Evolutionary conservation across 2,113 vertebrate genomes (phyloP), one percentile per base, ranked within the genome.

Genomic region (Podarcis raffonei): DNA sequence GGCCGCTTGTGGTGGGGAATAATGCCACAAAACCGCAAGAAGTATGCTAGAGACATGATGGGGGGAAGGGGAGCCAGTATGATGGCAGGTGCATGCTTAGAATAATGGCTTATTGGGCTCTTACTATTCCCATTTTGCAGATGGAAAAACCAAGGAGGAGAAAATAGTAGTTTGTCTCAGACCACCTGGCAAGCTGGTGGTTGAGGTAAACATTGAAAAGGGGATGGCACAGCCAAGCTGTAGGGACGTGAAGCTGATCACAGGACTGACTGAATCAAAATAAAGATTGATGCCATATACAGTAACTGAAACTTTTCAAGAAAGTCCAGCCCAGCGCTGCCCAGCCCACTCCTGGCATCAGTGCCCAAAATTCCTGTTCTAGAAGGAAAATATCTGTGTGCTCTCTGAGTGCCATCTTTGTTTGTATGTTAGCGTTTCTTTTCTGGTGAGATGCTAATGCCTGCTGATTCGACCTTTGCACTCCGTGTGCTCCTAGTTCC

Each of bases 401-500:
- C 32, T 0, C 32, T 0, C 1, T 20, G 9, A 0, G 84, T 91
- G 90, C 85, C 74, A 39, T 35, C 65, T 86, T 86, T 75, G 48
- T 65, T 93, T 87, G 92, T 71, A 27, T 83, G 91, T 79, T 72
- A 57, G 81, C 87, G 25, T 25, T 82, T 69, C 83, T 90, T 91
- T 94, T 93, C 84, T 84, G 92, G 1, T 37, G 77, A 92, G 42
- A 48, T 59, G 23, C n/a, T 5, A 65, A 75, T 22, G 7, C 59
- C 90, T 92, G 92, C 88, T 27, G 59, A 39, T 27, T 6, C 25
- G 22, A 57, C 87, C 81, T 42, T 23, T 91, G 81, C 86, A 89
- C 68, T 87, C 90, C 83, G 77, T 20, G 39, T 32, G 66, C 71
- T 96, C 90, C 5, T 87, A 89, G 95, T 94, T 94, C 80, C 80